Evolutionary conservation across 2,797 vertebrate genomes (phyloP).

Genomic region (Anguilla marmorata): DNA sequence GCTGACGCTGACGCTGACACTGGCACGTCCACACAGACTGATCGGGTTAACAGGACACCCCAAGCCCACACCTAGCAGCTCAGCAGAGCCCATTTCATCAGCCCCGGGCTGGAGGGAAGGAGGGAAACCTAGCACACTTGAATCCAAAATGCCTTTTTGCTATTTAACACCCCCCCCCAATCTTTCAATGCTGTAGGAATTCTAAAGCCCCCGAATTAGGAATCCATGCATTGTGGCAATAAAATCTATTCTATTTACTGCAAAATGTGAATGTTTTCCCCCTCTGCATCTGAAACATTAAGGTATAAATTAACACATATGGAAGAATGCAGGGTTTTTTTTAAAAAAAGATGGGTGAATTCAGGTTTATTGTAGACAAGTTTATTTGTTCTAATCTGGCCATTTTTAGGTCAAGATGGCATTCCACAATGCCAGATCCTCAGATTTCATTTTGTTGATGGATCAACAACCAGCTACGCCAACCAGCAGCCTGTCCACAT

Average conservation of each 20-base stretch:
- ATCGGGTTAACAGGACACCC: slow-evolving; percentile 51
- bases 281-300: neutral
- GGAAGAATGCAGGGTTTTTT: slow-evolving; percentile 15
- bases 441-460: slow-evolving; percentile 29
- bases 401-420: slow-evolving; percentile 25
- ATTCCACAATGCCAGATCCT: neutral
- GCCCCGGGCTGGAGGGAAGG: slow-evolving; percentile 38
- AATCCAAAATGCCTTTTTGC: slow-evolving; percentile 37
- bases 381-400: slow-evolving; percentile 12
- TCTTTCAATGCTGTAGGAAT: neutral
- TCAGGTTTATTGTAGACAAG: slow-evolving; percentile 3
- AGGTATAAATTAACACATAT: neutral
- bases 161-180: neutral
- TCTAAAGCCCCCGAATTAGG: neutral
- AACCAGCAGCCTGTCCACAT: slow-evolving; percentile 35
- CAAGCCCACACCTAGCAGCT: slow-evolving; percentile 22
- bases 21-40: slow-evolving; percentile 73
- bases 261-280: slow-evolving; percentile 18
- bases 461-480: slow-evolving; percentile 37
- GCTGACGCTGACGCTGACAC: slow-evolving; percentile 57
- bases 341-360: slow-evolving; percentile 20
- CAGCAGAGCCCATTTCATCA: neutral
- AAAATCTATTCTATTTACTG: slow-evolving; percentile 16
- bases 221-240: neutral
- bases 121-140: slow-evolving; percentile 44